Evolutionary conservation across 2,797 vertebrate genomes (phyloP).

Genomic region (Acanthiza pusilla): DNA sequence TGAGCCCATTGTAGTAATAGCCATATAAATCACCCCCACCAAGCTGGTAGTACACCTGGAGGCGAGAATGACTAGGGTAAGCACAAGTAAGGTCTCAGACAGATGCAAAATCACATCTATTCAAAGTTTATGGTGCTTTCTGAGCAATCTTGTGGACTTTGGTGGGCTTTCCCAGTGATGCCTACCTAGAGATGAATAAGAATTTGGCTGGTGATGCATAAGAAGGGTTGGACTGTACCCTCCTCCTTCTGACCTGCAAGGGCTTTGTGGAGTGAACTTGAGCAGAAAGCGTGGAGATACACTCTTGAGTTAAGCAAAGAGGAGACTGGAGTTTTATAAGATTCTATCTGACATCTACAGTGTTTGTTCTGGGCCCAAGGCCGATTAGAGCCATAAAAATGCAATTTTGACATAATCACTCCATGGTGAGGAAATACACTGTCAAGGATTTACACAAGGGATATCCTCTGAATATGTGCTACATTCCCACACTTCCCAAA

Average conservation of each 20-base stretch:
- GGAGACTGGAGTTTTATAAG: neutral
- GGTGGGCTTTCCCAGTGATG: neutral
- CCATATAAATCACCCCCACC: constrained; percentile 18
- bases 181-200: neutral
- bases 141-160: neutral
- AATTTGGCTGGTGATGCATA: neutral
- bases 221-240: neutral
- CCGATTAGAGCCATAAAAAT: neutral
- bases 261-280: neutral
- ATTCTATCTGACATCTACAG: neutral
- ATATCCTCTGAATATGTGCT: neutral
- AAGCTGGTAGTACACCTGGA: constrained; percentile 60
- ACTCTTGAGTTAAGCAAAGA: neutral
- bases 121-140: neutral
- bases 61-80: neutral
- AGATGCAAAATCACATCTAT: neutral
- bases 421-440: neutral
- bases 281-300: neutral
- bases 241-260: neutral
- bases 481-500: neutral
- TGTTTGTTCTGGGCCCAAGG: neutral
- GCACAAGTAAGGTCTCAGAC: neutral
- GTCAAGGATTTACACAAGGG: neutral
- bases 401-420: neutral
- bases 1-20: constrained; percentile 52